Conservation (phyloP, 2,797 vertebrate species). For the Sibirionetta formosa region DNA sequence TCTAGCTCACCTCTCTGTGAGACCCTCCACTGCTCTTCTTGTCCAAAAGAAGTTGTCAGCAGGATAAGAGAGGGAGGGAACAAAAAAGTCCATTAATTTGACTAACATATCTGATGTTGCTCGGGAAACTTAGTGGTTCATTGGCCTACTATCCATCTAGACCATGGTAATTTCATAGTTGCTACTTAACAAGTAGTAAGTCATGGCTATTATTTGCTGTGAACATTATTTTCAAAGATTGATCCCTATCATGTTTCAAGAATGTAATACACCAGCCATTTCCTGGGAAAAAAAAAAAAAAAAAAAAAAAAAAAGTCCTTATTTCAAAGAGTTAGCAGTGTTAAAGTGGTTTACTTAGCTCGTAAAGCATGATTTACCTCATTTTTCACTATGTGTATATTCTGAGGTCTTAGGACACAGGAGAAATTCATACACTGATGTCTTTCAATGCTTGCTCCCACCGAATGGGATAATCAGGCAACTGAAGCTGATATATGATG, state of each 20-base stretch:
- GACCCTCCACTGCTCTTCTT: neutral
- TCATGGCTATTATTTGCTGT: neutral
- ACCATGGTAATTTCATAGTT: neutral
- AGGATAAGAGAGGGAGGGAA: neutral
- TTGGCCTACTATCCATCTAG: neutral
- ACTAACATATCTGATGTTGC: neutral
- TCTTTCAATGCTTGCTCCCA: neutral
- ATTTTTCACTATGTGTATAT: neutral
- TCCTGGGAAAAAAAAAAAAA: neutral
- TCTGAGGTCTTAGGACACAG: neutral
- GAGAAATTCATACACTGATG: neutral
- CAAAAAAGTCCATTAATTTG: neutral
- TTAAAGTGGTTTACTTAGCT: neutral
- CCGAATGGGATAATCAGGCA: neutral
- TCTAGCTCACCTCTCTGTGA: neutral
- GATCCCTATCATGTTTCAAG: neutral
- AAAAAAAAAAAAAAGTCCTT: neutral
- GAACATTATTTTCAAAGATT: neutral
- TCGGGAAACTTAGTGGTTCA: neutral
- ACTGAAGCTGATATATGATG: neutral
- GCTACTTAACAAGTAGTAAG: accelerated
- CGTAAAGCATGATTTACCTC: neutral
- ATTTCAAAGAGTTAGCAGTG: neutral
- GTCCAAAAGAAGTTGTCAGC: neutral
- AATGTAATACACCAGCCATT: neutral